These are phyloP conservation scores for Leptinotarsa lineolata DNA, from an alignment of 1,140 invertebrate genomes.

Conservation along the genomic window DNA sequence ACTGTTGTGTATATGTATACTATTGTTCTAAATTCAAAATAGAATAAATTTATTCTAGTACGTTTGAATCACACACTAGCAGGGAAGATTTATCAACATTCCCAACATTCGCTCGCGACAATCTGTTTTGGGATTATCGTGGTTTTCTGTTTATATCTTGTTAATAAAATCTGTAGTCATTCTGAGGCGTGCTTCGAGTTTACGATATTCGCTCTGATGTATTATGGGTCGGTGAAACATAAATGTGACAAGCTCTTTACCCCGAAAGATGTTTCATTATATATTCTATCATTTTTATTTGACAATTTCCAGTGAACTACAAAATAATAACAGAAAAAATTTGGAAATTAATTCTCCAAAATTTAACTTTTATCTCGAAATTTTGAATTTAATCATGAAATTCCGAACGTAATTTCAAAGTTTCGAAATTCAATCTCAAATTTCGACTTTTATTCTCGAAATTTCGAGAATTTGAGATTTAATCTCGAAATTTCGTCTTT, in stretches of 20 bases:
- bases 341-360: no score
- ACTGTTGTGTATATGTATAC: slow-evolving; percentile 57
- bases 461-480: no score
- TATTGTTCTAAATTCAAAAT: slow-evolving; percentile 33
- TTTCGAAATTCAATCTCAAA: no score
- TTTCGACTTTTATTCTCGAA: no score
- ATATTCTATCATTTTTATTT: no score
- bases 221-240: not conserved
- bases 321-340: not conserved
- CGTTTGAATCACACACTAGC: slow-evolving; percentile 42
- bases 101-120: slow-evolving; percentile 44
- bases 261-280: not conserved
- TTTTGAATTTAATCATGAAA: no score
- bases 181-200: not conserved
- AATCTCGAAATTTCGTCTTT: no score
- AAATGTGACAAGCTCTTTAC: not conserved
- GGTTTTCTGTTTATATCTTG: slow-evolving; percentile 17
- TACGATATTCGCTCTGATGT: not conserved
- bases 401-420: no score
- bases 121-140: slow-evolving; percentile 34
- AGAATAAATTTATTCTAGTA: slow-evolving; percentile 30
- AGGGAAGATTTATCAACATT: slow-evolving; percentile 37
- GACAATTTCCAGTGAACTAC: not conserved
- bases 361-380: no score
- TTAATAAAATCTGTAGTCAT: slow-evolving; percentile 2